Evolutionary conservation across 2,888 invertebrate genomes (phyloP).

Genomic region (Melanophora roralis): DNA sequence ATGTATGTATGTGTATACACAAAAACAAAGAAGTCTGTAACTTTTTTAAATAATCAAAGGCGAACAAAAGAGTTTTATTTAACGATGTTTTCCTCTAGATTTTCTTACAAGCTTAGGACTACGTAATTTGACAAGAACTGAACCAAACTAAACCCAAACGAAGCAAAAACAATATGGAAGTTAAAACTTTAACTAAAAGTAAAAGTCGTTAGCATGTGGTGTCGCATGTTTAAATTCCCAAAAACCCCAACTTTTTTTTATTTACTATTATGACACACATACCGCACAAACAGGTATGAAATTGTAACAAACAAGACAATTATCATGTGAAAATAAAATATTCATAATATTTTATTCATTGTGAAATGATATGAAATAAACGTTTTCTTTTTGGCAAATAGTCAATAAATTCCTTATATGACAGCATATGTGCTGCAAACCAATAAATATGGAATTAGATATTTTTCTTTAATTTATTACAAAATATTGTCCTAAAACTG

Average conservation of each 20-base stretch:
- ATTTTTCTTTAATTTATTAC: constrained; percentile 8
- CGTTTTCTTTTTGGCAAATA: constrained; percentile 49
- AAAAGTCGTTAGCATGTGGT: constrained; percentile 50
- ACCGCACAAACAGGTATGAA: constrained; percentile 10
- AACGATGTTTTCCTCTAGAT: background rate
- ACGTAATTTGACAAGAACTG: background rate
- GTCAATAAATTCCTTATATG: constrained; percentile 25
- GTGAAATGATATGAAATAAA: constrained; percentile 34
- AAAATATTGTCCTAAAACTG: background rate
- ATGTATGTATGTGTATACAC: background rate
- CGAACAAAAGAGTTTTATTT: background rate
- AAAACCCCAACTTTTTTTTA: background rate
- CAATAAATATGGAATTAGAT: background rate
- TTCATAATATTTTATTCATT: constrained; percentile 9
- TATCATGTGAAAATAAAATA: constrained; percentile 29
- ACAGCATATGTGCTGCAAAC: background rate
- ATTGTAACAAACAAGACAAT: constrained; percentile 44
- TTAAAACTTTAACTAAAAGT: constrained; percentile 16
- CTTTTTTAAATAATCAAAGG: background rate
- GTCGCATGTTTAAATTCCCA: constrained; percentile 50
- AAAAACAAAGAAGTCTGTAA: constrained; percentile 14
- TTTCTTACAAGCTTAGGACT: background rate
- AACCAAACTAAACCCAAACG: background rate
- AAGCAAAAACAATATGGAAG: background rate
- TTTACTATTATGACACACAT: background rate